Evolutionary conservation across 2,888 invertebrate species (phyloP), one percentile per base, ranked within the genome.

Genomic region (Phlogophora meticulosa): DNA sequence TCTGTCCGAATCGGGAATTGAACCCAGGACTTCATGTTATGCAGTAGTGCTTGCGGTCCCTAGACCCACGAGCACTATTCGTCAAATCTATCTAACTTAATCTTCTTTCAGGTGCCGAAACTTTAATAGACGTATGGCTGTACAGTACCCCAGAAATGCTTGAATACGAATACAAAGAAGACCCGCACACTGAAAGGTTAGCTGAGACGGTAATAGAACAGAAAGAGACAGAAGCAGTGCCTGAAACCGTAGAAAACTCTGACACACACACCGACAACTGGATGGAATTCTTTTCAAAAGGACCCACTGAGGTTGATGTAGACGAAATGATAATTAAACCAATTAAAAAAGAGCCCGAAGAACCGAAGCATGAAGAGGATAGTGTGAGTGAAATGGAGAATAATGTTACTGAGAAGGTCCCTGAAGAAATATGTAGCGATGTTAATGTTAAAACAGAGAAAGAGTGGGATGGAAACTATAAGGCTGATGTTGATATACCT

Each of bases 61-160:
- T n/a, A n/a, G n/a, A n/a, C n/a, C n/a, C n/a, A n/a, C n/a, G n/a
- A n/a, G n/a, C n/a, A n/a, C n/a, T n/a, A n/a, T n/a, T n/a, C n/a
- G n/a, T n/a, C n/a, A n/a, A n/a, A n/a, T n/a, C n/a, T n/a, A n/a
- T n/a, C n/a, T n/a, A n/a, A n/a, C n/a, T n/a, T n/a, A n/a, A n/a
- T n/a, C 32, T 48, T 15, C 83, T 85, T 94, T 15, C 90, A 97
- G 98, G 98, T 46, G 97, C 97, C 13, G 98, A 98, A 94, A 98
- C 98, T 0, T 88, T 97, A 11, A 96, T 97, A 0, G 97, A 98
- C 82, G 96, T 98, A 7, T 97, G 97, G 97, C 80, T 97, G 0
- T 96, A 96, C 83, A 94, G 94, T 40, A 94, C 94, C 0, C 90
- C 88, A 36, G 93, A 94, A 43, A 95, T 95, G 95, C 24, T 94